Base-by-base conservation (phyloP, 2,797 vertebrate species). In the Gorsachius magnificus region DNA sequence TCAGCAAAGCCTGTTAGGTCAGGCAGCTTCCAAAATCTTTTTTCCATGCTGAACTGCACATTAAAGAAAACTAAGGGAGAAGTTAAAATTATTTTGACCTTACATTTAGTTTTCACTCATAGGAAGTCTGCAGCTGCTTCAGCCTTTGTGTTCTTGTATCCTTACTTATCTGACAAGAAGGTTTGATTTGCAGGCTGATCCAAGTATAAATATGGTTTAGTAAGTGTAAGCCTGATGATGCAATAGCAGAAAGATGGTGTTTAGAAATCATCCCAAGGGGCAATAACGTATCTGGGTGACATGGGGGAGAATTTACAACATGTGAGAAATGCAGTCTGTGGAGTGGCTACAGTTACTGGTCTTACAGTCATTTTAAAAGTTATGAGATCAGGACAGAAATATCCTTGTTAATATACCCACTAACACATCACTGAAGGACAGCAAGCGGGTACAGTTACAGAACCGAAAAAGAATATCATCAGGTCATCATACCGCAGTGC, bases 351-450 rank as follows among this genome's bases (percentile, higher is more conserved):
- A 19, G 89, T 94, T 94, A 80, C 93, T 69, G 80, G 18, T 56
- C 83, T 85, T 85, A 16, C 3, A 93, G 87, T 86, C 16, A 72
- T 89, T 91, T 80, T 38, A 87, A 92, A 95, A 83, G 56, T 89
- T 90, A 92, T 68, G 87, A 86, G 93, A 87, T 75, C 74, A 90
- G 89, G 68, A 93, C 92, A 94, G 86, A 95, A 95, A 93, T 96
- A 96, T 93, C 88, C 84, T 80, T 65, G 95, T 86, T 88, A 89
- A 96, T 96, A 85, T 79, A 81, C 33, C 86, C 88, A 61, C 72
- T 71, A 77, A 57, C 20, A 18, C 60, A 66, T n/a, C 63, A n/a
- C 90, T 89, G 81, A 96, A 97, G 95, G 95, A 94, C 96, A 91
- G 90, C 17, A 6, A 57, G 57, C 1, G 63, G 88, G n/a, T 95